These are phyloP conservation scores for Cecidostiba fungosa DNA, from an alignment of 2,888 invertebrate species.

Conservation along the genomic window DNA sequence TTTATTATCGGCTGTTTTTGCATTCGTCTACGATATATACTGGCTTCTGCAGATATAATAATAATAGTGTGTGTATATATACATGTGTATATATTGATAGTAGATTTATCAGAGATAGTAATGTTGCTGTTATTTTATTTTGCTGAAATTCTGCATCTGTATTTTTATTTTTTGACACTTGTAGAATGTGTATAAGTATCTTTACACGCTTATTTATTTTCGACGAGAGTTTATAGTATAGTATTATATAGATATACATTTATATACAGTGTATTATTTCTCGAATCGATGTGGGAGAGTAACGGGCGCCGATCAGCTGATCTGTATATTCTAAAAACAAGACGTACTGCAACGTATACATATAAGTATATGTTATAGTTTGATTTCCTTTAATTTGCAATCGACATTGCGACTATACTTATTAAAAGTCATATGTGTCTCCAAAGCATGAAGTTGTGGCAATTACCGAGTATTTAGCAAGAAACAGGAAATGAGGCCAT, in stretches of 20 bases:
- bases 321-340: background rate
- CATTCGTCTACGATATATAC: background rate
- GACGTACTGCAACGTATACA: no score
- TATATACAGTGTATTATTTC: background rate
- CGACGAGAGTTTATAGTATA: background rate
- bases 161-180: background rate
- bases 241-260: background rate
- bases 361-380: no score
- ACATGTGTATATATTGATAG: no score
- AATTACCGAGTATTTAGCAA: background rate
- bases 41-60: background rate
- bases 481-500: background rate
- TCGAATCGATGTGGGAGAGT: background rate
- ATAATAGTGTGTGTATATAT: background rate
- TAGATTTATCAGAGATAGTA: no score
- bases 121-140: background rate
- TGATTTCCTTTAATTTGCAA: no score
- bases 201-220: background rate
- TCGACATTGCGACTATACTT: background rate
- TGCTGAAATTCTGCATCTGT: background rate
- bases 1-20: background rate
- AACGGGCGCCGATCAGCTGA: conserved; percentile 2
- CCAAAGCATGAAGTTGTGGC: background rate
- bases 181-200: background rate
- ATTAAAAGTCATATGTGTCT: background rate